Evolutionary conservation across 1,140 invertebrate species (phyloP).

Genomic region (Hyles euphorbiae): DNA sequence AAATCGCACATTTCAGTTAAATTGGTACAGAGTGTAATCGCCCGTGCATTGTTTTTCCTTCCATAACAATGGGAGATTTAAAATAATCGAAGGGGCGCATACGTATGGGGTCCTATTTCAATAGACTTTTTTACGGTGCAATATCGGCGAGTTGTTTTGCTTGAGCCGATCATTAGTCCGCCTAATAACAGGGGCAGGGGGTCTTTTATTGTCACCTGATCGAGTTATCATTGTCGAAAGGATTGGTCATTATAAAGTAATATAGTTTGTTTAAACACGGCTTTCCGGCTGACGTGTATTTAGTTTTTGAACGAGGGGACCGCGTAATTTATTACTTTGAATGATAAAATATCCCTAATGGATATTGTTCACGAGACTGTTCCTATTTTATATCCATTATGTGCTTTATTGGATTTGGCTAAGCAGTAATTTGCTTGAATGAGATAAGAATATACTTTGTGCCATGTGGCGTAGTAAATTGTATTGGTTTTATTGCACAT

Average conservation of each 20-base stretch:
- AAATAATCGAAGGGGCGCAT: slow-evolving; percentile 56
- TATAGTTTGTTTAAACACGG: slow-evolving; percentile 61
- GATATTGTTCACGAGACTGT: slow-evolving; percentile 46
- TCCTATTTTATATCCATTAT: slow-evolving; percentile 29
- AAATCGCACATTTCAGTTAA: no score
- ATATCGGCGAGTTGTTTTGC: slow-evolving; percentile 58
- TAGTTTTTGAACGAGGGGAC: slow-evolving; percentile 36
- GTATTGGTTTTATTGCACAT: no score
- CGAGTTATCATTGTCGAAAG: slow-evolving; percentile 56
- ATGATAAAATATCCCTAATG: slow-evolving; percentile 58
- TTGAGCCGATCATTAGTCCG: slow-evolving; percentile 59
- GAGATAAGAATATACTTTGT: no score
- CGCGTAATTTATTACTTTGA: slow-evolving; percentile 49
- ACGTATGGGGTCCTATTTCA: slow-evolving; percentile 39
- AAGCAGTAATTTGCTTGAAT: no score
- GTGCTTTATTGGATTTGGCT: slow-evolving; percentile 2
- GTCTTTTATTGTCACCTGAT: slow-evolving; percentile 43
- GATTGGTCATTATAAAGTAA: slow-evolving; percentile 58
- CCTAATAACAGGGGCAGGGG: slow-evolving; percentile 46
- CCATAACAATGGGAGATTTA: slow-evolving; percentile 49
- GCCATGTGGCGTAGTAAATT: no score
- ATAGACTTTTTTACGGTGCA: slow-evolving; percentile 51
- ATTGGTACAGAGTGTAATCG: no score
- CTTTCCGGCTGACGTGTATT: slow-evolving; percentile 33
- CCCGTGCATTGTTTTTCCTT: no score